Evolutionary conservation across 2,113 vertebrate species (phyloP).

Genomic region (Malurus elegans): DNA sequence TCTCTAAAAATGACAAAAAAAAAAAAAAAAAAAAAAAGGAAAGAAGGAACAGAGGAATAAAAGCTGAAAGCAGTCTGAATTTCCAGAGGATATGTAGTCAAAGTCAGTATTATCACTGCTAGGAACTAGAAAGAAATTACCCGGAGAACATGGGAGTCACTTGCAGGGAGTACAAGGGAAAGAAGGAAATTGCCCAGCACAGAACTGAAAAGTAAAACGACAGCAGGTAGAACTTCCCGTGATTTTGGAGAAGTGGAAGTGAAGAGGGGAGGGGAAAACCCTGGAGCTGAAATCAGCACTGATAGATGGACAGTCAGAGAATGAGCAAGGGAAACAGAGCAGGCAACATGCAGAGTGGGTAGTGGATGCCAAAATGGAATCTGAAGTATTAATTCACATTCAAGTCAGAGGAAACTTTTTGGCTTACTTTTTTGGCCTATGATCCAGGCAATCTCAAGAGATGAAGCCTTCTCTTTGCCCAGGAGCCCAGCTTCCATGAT

Average conservation of each 20-base stretch:
- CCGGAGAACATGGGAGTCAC: not conserved
- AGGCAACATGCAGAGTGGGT: not conserved
- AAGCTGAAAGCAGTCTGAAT: not conserved
- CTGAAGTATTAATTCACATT: not conserved
- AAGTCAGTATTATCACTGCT: not conserved
- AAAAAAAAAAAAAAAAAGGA: not conserved
- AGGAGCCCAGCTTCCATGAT: not conserved
- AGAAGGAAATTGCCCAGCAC: not conserved
- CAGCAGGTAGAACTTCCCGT: not conserved
- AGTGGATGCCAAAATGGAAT: not conserved
- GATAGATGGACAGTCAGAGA: not conserved
- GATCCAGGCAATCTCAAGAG: not conserved
- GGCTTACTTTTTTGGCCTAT: not conserved
- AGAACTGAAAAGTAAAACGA: not conserved
- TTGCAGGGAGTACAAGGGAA: not conserved
- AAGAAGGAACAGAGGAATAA: not conserved
- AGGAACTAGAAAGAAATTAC: not conserved
- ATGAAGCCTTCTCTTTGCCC: not conserved
- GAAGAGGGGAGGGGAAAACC: not conserved
- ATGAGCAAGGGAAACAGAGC: not conserved
- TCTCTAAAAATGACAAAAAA: not conserved
- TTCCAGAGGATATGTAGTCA: not conserved
- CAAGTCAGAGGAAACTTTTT: not conserved
- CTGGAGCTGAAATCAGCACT: not conserved
- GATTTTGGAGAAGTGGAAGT: not conserved